These are phyloP conservation scores for Bradysia coprophila DNA, from an alignment of 1,140 invertebrate genomes.

Conservation along the genomic window DNA sequence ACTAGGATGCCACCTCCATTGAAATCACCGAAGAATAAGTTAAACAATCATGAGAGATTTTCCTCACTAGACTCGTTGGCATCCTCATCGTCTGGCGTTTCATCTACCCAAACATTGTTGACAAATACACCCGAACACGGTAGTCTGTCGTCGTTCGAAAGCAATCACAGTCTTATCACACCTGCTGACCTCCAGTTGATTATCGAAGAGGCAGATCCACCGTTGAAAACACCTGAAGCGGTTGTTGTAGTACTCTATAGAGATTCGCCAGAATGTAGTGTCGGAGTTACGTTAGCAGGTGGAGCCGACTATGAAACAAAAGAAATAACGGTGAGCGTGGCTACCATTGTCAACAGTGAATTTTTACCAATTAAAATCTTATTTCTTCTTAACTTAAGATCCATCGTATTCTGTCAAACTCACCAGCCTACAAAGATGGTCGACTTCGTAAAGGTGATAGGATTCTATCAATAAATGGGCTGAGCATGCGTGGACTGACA, in stretches of 20 bases:
- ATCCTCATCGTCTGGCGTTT: constrained; percentile 21
- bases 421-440: constrained; percentile 69
- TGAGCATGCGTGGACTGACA: constrained; percentile 56
- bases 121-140: constrained; percentile 9
- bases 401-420: constrained; percentile 67
- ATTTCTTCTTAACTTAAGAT: constrained; percentile 43
- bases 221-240: constrained; percentile 19
- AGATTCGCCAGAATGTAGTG: constrained; percentile 40
- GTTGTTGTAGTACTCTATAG: constrained; percentile 23
- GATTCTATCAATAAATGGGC: constrained; percentile 78
- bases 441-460: constrained; percentile 71
- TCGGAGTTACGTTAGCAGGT: constrained; percentile 73
- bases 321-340: constrained; percentile 58
- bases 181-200: constrained; percentile 23
- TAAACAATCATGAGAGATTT: constrained; percentile 17
- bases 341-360: background rate
- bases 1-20: constrained; percentile 4
- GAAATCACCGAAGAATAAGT: background rate
- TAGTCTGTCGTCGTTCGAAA: constrained; percentile 22
- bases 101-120: constrained; percentile 14
- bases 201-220: constrained; percentile 22
- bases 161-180: constrained; percentile 23
- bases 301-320: constrained; percentile 78
- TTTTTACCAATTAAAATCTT: background rate
- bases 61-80: constrained; percentile 21